Conservation (phyloP, 2,113 vertebrate species). For the Isurus oxyrinchus region DNA sequence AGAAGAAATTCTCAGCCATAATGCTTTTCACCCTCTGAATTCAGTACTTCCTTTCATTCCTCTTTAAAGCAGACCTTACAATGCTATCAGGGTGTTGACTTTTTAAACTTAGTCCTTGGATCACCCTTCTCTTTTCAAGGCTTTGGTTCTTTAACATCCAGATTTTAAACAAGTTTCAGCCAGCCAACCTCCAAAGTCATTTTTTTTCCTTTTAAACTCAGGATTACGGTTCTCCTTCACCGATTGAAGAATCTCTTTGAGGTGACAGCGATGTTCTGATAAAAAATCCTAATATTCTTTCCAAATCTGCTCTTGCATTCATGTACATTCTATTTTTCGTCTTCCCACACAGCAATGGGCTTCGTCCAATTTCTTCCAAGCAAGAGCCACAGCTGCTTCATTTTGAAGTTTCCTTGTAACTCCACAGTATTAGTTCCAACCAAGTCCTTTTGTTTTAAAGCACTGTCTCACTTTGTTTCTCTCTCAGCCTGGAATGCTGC, state of each 20-base stretch:
- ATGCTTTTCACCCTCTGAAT: not conserved
- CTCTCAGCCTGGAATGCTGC: not conserved
- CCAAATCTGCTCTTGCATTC: not conserved
- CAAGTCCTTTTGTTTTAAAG: not conserved
- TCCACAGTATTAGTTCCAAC: not conserved
- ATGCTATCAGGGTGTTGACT: too few relatives aligned
- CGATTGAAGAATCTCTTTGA: not conserved
- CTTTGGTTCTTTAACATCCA: not conserved
- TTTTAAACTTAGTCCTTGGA: too few relatives aligned
- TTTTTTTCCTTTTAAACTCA: not conserved
- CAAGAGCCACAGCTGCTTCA: not conserved
- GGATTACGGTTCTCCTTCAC: not conserved
- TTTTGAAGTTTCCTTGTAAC: not conserved
- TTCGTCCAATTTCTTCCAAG: not conserved
- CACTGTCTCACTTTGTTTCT: not conserved
- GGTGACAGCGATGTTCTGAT: not conserved
- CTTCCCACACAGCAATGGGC: not conserved
- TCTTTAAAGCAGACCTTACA: too few relatives aligned
- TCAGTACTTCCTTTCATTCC: too few relatives aligned
- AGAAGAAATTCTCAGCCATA: not conserved
- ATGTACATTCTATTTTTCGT: not conserved
- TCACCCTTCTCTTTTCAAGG: not conserved
- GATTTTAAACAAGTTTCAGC: not conserved
- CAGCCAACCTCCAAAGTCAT: not conserved
- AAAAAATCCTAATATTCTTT: not conserved